A percentile compares a stretch with the other conserved stretches of the same genome.
Evolutionary conservation across 2,797 vertebrate species (phyloP).

Genomic region (Eutrigla gurnardus): DNA sequence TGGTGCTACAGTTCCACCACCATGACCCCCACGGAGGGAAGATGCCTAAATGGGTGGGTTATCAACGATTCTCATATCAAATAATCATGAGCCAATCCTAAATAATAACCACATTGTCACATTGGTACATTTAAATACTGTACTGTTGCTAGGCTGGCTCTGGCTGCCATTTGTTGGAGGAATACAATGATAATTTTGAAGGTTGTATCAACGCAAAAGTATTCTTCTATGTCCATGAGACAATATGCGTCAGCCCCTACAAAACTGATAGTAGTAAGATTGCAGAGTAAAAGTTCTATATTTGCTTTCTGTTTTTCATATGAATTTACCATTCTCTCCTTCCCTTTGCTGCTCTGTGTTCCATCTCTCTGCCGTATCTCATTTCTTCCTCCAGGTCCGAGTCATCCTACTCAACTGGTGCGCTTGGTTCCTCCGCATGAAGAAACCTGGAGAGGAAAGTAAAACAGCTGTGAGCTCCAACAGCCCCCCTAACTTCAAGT

Average conservation of each 20-base stretch:
- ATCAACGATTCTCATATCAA: neutral
- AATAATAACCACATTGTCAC: neutral
- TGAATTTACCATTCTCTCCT: neutral
- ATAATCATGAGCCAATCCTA: neutral
- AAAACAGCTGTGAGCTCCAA: slow-evolving; percentile 48
- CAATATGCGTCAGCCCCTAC: neutral
- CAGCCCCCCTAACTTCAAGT: slow-evolving; percentile 68
- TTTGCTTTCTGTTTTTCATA: neutral
- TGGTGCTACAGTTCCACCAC: slow-evolving; percentile 94
- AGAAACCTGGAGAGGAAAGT: slow-evolving; percentile 88
- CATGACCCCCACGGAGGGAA: slow-evolving; percentile 93
- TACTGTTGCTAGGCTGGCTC: neutral
- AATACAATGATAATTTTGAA: neutral
- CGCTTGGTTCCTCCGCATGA: slow-evolving; percentile 95
- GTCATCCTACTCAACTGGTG: slow-evolving; percentile 92
- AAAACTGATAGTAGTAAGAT: neutral
- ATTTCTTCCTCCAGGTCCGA: slow-evolving; percentile 81
- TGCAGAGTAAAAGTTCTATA: neutral
- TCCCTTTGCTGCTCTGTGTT: neutral
- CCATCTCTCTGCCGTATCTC: neutral
- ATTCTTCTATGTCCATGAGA: neutral
- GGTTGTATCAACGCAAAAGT: too few relatives aligned
- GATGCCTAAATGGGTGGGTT: slow-evolving; percentile 93
- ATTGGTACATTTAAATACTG: neutral
- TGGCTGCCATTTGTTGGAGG: neutral